Evolutionary conservation across 2,113 vertebrate genomes (phyloP).

Genomic region (Prolemur simus): DNA sequence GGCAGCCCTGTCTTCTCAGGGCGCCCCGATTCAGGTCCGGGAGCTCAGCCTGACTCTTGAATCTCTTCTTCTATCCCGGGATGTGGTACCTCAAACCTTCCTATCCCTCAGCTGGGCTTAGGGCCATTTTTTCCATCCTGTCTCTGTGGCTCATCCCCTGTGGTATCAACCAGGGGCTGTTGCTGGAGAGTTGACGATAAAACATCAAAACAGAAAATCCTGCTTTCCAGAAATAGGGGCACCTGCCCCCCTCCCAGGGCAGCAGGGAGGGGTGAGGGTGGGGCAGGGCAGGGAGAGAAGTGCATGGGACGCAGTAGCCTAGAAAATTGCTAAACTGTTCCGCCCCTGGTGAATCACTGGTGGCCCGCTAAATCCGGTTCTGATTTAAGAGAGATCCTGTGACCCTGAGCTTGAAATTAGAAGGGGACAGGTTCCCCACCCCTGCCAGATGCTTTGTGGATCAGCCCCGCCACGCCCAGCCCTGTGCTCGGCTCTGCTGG

Average conservation of each 20-base stretch:
- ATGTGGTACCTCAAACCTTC: background rate
- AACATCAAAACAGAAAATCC: background rate
- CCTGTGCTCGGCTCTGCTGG: background rate
- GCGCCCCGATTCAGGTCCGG: background rate
- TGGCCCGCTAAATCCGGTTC: conserved; percentile 57
- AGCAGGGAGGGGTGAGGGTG: background rate
- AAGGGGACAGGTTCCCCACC: too few relatives aligned
- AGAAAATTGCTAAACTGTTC: conserved; percentile 64
- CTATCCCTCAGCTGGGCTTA: background rate
- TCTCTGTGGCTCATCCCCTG: background rate
- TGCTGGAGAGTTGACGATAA: background rate
- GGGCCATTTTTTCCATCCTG: background rate
- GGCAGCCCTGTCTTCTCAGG: background rate
- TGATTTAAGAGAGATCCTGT: conserved; percentile 64
- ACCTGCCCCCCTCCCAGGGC: background rate
- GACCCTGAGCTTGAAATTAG: background rate
- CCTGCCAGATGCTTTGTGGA: background rate
- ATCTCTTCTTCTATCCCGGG: background rate
- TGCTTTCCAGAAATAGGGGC: background rate
- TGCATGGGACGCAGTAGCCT: background rate
- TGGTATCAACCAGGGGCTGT: background rate
- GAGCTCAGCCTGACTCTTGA: background rate
- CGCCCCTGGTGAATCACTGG: conserved; percentile 42
- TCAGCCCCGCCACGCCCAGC: accelerated
- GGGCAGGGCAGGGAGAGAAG: background rate